A percentile compares a stretch with the other conserved stretches of the same genome.
Evolutionary conservation across 2,888 invertebrate species (phyloP).

Genomic region (Melinaea marsaeus): DNA sequence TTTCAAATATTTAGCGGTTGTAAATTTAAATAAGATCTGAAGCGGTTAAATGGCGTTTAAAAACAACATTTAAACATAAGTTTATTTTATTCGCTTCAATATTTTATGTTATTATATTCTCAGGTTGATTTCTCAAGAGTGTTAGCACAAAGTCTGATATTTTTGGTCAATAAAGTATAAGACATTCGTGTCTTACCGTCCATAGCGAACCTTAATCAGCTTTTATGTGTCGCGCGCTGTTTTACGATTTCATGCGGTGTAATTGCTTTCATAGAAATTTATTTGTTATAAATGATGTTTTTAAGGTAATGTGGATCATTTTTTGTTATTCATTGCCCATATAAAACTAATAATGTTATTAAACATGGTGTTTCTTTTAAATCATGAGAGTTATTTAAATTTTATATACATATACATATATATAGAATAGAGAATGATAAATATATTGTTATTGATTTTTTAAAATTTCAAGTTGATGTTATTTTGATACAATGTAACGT

Average conservation of each 20-base stretch:
- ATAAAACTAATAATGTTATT: conserved; percentile 2
- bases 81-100: neutral
- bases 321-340: neutral
- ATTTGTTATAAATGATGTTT: conserved; percentile 1
- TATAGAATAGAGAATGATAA: no score
- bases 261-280: neutral
- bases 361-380: neutral
- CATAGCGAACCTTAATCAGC: neutral
- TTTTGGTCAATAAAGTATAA: neutral
- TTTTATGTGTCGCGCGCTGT: neutral
- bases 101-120: neutral
- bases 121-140: no score
- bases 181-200: neutral
- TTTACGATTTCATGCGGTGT: conserved; percentile 4
- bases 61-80: no score
- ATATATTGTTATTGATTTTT: no score
- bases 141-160: no score
- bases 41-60: neutral
- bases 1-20: neutral
- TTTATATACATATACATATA: no score
- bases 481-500: no score
- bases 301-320: neutral
- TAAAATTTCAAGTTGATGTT: no score
- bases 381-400: no score
- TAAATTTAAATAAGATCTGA: neutral